Percentiles rank a stretch among this genome's conserved stretches.
Conservation (phyloP, 2,797 vertebrate genomes). For the Pelodytes ibericus region DNA sequence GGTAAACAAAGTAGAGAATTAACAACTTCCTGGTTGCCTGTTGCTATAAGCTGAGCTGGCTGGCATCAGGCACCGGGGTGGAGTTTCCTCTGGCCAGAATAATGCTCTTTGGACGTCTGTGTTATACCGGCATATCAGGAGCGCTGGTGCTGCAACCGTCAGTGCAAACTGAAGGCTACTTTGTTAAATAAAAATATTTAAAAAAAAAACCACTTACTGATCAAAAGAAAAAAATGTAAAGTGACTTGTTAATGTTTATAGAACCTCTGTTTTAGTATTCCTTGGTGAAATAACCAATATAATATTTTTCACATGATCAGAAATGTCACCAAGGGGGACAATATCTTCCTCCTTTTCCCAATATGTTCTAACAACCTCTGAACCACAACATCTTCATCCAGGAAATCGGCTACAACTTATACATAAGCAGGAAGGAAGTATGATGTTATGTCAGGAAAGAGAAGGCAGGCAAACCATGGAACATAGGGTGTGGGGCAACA, state of each 20-base stretch:
- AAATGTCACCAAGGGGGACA: too few relatives aligned
- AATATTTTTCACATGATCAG: too few relatives aligned
- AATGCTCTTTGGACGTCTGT: neutral
- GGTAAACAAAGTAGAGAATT: slow-evolving; percentile 29
- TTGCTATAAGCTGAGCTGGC: neutral
- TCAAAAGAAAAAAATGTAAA: too few relatives aligned
- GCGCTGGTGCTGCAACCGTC: too few relatives aligned
- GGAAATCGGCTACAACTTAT: slow-evolving; percentile 24
- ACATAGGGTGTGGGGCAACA: slow-evolving; percentile 31
- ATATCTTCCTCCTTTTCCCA: too few relatives aligned
- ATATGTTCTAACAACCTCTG: neutral
- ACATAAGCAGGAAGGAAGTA: slow-evolving; percentile 29
- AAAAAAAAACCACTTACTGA: too few relatives aligned
- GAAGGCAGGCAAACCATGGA: slow-evolving; percentile 41
- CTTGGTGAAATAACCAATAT: too few relatives aligned
- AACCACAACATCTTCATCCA: slow-evolving; percentile 16
- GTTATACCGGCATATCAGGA: too few relatives aligned
- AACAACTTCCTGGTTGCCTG: neutral
- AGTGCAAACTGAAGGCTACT: too few relatives aligned
- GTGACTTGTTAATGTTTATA: too few relatives aligned
- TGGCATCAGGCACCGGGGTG: slow-evolving; percentile 27
- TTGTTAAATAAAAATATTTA: too few relatives aligned
- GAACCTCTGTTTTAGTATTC: too few relatives aligned
- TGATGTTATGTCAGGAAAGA: slow-evolving; percentile 21
- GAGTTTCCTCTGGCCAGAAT: slow-evolving; percentile 19